phyloP scores from a whole-genome alignment of 2,113 vertebrate species.

The Paradoxurus hermaphroditus region DNA sequence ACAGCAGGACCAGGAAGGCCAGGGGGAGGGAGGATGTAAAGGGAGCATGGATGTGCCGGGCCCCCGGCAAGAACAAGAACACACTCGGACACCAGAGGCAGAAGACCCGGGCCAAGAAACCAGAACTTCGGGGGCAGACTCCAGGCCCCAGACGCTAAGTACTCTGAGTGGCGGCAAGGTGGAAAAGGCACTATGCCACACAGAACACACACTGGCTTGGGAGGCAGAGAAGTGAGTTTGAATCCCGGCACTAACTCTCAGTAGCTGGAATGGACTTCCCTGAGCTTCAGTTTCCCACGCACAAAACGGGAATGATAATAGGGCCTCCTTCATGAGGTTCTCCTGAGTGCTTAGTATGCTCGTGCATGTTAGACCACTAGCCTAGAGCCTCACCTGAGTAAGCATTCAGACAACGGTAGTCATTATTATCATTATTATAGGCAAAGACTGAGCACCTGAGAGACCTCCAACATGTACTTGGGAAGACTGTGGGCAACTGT shows the following conservation, averaged over 20 bases:
- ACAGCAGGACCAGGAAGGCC: neutral
- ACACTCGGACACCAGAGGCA: neutral
- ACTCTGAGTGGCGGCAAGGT: neutral
- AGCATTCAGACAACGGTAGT: fast-evolving
- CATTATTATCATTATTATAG: neutral
- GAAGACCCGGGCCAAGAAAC: neutral
- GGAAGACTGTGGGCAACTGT: neutral
- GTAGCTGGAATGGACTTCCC: neutral
- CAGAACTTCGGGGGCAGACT: too few relatives aligned
- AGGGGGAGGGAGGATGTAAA: neutral
- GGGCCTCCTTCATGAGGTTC: neutral
- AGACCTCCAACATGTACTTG: neutral
- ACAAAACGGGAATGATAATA: neutral
- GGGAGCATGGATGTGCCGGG: neutral
- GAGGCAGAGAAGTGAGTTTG: neutral
- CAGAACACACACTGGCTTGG: neutral
- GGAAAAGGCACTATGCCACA: neutral
- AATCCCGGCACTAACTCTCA: neutral
- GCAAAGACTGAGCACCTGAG: fast-evolving
- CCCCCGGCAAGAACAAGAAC: neutral
- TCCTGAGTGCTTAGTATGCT: neutral
- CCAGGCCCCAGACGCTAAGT: neutral
- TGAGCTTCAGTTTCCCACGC: neutral
- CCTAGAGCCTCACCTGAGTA: neutral
- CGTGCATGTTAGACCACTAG: neutral